Evolutionary conservation across 35 echinoderm and acorn worm genomes (phyloP).

Genomic region (Holothuria glaberrima): DNA sequence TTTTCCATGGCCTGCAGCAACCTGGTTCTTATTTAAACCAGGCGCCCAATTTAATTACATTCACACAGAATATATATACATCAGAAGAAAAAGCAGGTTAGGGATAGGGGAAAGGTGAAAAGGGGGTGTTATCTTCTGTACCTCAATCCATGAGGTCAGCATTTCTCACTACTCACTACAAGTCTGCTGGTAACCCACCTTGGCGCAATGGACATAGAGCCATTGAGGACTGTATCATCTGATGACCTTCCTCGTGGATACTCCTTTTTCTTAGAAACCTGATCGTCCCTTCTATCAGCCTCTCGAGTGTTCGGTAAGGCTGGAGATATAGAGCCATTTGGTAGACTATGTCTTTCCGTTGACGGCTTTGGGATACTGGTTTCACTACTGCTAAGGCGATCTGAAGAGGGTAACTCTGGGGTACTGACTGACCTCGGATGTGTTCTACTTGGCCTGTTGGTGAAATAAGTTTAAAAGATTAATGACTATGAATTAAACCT

Average conservation of each 20-base stretch:
- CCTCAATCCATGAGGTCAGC: no score
- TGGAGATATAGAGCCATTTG: conserved; percentile 38
- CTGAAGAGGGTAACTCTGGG: conserved; percentile 68
- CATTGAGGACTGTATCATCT: conserved; percentile 28
- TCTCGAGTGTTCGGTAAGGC: conserved; percentile 11
- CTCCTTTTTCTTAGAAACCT: conserved; percentile 22
- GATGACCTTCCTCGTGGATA: conserved; percentile 7
- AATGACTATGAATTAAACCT: no score
- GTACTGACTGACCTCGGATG: conserved; percentile 80
- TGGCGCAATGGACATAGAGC: not conserved
- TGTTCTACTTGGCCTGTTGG: conserved; percentile 28
- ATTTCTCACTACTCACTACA: no score
- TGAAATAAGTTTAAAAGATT: not conserved
- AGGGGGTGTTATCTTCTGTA: no score
- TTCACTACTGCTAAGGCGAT: conserved; percentile 46
- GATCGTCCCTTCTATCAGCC: conserved; percentile 11
- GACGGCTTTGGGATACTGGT: not conserved
- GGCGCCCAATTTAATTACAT: no score
- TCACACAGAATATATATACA: no score
- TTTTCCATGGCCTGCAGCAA: no score
- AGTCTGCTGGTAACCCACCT: no score
- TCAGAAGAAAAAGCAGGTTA: no score
- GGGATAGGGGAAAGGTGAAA: no score
- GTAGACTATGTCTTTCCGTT: conserved; percentile 34
- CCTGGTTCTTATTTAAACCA: no score